Evolutionary conservation across 1,140 invertebrate species (phyloP).

Genomic region (Sarcophaga bullata): DNA sequence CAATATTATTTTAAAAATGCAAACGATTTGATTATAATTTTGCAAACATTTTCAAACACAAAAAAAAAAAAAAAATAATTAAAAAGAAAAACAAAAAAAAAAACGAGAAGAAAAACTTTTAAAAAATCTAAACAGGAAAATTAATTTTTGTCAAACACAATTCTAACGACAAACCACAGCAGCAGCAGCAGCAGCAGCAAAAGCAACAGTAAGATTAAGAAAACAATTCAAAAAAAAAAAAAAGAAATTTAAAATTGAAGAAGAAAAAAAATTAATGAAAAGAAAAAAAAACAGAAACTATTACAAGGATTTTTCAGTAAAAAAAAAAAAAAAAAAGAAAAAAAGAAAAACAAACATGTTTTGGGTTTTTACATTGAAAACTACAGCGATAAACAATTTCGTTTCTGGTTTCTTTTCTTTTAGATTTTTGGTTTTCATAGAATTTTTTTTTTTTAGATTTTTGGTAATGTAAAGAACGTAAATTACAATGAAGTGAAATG

Average conservation of each 20-base stretch:
- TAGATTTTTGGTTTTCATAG: background rate
- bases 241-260: background rate
- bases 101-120: slow-evolving; percentile 38
- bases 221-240: background rate
- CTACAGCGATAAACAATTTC: background rate
- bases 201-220: background rate
- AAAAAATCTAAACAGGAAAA: background rate
- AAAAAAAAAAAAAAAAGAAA: background rate
- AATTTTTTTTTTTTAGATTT: too few relatives aligned
- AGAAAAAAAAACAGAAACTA: background rate
- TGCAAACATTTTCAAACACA: slow-evolving; percentile 32
- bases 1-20: slow-evolving; percentile 49
- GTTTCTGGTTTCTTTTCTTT: background rate
- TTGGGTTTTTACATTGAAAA: background rate
- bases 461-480: too few relatives aligned
- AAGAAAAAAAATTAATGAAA: background rate
- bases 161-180: background rate
- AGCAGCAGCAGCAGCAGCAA: background rate
- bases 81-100: slow-evolving; percentile 34
- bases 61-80: slow-evolving; percentile 37
- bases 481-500: background rate
- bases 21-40: background rate
- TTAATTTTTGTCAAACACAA: background rate
- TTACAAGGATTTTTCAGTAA: background rate
- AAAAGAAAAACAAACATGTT: background rate